Percentiles rank a stretch among this genome's conserved stretches.
These are phyloP conservation scores for Cantharis rufa DNA, from an alignment of 2,888 invertebrate genomes.

Conservation along the genomic window DNA sequence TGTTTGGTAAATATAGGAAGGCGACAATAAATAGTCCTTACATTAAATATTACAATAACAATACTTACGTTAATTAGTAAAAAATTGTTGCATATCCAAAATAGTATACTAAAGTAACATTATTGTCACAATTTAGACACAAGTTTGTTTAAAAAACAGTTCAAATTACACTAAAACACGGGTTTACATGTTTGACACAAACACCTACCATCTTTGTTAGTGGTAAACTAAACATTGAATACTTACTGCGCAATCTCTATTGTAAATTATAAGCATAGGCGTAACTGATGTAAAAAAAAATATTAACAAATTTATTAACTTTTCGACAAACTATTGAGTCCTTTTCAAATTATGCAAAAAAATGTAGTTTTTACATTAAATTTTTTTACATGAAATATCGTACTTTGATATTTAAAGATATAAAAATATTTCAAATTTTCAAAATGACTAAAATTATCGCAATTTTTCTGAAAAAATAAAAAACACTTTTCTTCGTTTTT, in stretches of 20 bases:
- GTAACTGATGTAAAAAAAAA: background rate
- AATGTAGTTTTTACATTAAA: no score
- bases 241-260: constrained; percentile 1
- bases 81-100: constrained; percentile 46
- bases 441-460: no score
- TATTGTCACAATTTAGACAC: constrained; percentile 57
- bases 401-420: no score
- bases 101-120: constrained; percentile 48
- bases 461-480: no score
- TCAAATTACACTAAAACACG: constrained; percentile 48
- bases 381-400: no score
- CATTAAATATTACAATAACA: constrained; percentile 5
- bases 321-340: no score
- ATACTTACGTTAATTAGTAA: constrained; percentile 19
- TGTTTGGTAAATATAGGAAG: background rate
- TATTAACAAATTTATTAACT: no score
- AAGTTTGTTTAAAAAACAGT: constrained; percentile 51
- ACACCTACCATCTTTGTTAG: constrained; percentile 50
- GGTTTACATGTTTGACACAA: constrained; percentile 43
- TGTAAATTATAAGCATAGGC: background rate
- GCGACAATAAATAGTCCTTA: background rate
- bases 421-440: no score
- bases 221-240: constrained; percentile 43
- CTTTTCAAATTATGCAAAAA: no score
- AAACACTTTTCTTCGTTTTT: no score